Conservation (phyloP, 2,113 vertebrate species). For the Ptychochromis oligacanthus region DNA sequence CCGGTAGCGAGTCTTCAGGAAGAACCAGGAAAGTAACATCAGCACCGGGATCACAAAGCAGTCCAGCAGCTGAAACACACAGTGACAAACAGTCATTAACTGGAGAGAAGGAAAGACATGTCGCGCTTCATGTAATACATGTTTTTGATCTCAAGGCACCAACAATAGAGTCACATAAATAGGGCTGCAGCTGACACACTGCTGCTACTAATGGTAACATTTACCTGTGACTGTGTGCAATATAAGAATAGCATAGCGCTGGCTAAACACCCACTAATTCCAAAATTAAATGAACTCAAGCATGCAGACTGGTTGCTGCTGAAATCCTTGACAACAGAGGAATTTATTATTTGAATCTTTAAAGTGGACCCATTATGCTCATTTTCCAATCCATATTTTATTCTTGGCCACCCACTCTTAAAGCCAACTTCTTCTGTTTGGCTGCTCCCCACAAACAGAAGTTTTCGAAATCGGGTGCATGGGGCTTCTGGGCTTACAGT, state of each 20-base stretch:
- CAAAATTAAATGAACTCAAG: background rate
- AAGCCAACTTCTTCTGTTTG: background rate
- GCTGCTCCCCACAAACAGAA: background rate
- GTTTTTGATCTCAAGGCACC: background rate
- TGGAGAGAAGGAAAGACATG: background rate
- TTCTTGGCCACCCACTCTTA: background rate
- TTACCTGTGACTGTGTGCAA: background rate
- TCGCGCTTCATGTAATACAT: background rate
- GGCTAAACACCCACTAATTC: background rate
- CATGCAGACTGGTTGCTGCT: background rate
- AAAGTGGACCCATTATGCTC: too few relatives aligned
- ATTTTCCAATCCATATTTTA: background rate
- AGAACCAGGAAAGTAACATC: slow-evolving; percentile 95
- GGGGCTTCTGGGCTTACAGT: too few relatives aligned
- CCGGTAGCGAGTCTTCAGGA: slow-evolving; percentile 90
- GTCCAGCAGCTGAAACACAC: slow-evolving; percentile 88
- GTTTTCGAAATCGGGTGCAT: background rate
- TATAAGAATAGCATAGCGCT: background rate
- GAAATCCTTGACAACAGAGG: background rate
- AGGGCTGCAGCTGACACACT: too few relatives aligned
- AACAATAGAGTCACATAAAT: background rate
- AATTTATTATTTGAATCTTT: too few relatives aligned
- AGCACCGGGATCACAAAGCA: slow-evolving; percentile 95
- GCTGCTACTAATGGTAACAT: too few relatives aligned
- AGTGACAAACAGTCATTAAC: background rate